phyloP scores from a whole-genome alignment of 2,888 invertebrate genomes.

The Apamea monoglypha region DNA sequence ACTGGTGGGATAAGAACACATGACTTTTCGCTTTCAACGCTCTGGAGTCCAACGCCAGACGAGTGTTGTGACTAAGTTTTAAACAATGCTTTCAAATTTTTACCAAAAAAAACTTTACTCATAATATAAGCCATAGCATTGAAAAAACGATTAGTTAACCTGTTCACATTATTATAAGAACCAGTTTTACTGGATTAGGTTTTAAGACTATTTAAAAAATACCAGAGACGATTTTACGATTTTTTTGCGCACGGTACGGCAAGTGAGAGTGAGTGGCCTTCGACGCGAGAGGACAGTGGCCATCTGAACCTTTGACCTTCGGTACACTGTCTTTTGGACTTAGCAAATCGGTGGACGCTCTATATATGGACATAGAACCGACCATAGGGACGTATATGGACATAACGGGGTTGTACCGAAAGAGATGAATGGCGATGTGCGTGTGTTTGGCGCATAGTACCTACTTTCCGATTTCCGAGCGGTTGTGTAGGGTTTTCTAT shows the following conservation, averaged over 20 bases:
- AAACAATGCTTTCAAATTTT: slow-evolving; percentile 6
- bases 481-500: not conserved
- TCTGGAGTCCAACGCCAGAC: no score
- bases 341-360: not conserved
- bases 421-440: not conserved
- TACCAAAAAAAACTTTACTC: not conserved
- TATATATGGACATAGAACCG: slow-evolving; percentile 19
- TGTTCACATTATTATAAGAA: slow-evolving; percentile 18
- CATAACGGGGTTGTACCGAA: not conserved
- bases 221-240: not conserved
- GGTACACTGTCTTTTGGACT: slow-evolving; percentile 39
- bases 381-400: slow-evolving; percentile 5
- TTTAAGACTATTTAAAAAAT: not conserved
- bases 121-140: not conserved
- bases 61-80: not conserved
- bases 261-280: slow-evolving; percentile 73
- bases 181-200: slow-evolving; percentile 4
- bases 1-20: not conserved
- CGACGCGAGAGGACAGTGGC: slow-evolving; percentile 66
- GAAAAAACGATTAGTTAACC: not conserved
- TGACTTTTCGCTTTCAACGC: not conserved
- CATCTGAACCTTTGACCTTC: slow-evolving; percentile 53
- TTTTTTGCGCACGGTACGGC: slow-evolving; percentile 66
- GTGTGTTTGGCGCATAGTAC: not conserved
- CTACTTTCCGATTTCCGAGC: not conserved